These are phyloP conservation scores for Drosophila paracracens DNA, from an alignment of 2,888 invertebrate species.

Conservation along the genomic window DNA sequence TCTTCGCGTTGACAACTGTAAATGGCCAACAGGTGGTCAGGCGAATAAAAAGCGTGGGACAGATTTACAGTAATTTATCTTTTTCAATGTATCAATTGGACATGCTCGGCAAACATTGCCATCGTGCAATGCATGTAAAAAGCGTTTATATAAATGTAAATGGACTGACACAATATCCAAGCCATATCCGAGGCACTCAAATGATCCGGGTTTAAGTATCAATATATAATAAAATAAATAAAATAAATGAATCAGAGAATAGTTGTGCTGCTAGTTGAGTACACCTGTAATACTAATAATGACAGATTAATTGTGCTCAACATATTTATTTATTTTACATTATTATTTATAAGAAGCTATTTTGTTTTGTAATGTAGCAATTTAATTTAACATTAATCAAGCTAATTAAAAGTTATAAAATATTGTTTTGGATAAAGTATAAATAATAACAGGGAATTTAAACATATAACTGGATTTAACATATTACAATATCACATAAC, in stretches of 20 bases:
- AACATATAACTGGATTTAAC: no score
- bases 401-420: no score
- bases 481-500: no score
- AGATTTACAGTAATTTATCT: conserved; percentile 26
- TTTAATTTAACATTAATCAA: no score
- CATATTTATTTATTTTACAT: neutral
- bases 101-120: conserved; percentile 1
- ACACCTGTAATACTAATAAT: neutral
- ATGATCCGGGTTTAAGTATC: conserved; percentile 10
- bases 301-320: neutral
- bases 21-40: conserved; percentile 21
- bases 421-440: no score
- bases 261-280: neutral
- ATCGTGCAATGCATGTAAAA: conserved; percentile 7
- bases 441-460: no score
- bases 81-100: conserved; percentile 20
- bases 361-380: no score
- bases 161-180: conserved; percentile 1
- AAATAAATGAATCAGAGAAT: neutral
- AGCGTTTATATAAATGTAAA: conserved; percentile 4
- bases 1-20: conserved; percentile 22
- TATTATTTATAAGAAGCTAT: neutral
- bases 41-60: conserved; percentile 25
- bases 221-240: neutral
- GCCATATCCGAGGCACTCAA: neutral